These are phyloP conservation scores for Ceramica pisi DNA, from an alignment of 2,888 invertebrate genomes.

Conservation along the genomic window DNA sequence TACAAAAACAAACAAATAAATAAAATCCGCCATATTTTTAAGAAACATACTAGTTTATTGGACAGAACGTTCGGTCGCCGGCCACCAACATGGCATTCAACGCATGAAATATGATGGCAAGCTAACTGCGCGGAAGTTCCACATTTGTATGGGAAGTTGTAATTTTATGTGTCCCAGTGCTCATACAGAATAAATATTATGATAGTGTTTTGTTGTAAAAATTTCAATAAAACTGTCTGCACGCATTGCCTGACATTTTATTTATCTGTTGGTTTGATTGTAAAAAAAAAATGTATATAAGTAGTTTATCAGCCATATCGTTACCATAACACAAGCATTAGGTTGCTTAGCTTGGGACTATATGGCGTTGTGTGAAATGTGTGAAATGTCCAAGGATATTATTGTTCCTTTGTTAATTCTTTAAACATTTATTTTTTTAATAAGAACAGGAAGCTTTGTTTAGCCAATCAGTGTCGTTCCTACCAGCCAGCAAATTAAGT, in stretches of 20 bases:
- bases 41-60: constrained; percentile 55
- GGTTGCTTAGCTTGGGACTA: too few relatives aligned
- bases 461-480: neutral
- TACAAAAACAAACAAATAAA: constrained; percentile 44
- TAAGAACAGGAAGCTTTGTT: neutral
- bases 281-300: too few relatives aligned
- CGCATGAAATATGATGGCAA: constrained; percentile 68
- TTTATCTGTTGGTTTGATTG: neutral
- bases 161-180: constrained; percentile 64
- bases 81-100: constrained; percentile 62
- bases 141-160: constrained; percentile 72
- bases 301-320: too few relatives aligned
- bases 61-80: constrained; percentile 55
- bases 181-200: constrained; percentile 56
- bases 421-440: neutral
- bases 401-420: neutral
- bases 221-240: constrained; percentile 48
- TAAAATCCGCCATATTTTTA: constrained; percentile 49
- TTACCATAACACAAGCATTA: too few relatives aligned
- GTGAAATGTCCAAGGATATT: too few relatives aligned
- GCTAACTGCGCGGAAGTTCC: constrained; percentile 71
- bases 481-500: neutral
- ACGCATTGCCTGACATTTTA: constrained; percentile 8
- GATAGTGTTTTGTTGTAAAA: constrained; percentile 43
- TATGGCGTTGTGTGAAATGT: too few relatives aligned